Conservation (phyloP, 2,888 invertebrate species). For the Clitarchus hookeri region DNA sequence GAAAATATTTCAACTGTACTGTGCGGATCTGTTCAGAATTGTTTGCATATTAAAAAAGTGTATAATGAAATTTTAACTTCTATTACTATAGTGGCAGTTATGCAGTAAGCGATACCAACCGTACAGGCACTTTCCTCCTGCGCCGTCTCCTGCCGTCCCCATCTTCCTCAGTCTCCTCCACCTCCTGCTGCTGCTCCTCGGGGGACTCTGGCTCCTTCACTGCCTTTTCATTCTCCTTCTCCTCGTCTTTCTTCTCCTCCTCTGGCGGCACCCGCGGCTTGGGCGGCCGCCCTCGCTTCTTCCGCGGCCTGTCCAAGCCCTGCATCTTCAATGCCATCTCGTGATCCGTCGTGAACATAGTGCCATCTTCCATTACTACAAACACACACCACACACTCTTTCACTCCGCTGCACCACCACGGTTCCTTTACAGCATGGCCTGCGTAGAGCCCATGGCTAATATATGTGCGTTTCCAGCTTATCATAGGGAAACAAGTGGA, state of each 20-base stretch:
- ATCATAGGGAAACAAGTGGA: too few relatives aligned
- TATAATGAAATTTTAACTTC: too few relatives aligned
- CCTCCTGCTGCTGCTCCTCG: conserved; percentile 47
- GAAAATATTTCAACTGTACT: too few relatives aligned
- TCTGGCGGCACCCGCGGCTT: conserved; percentile 55
- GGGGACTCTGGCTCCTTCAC: conserved; percentile 45
- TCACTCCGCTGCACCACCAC: conserved; percentile 40
- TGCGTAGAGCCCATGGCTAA: not conserved
- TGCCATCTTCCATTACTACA: conserved; percentile 64
- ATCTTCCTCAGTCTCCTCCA: conserved; percentile 53
- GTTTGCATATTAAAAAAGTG: too few relatives aligned
- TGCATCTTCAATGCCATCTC: conserved; percentile 66
- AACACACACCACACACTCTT: not conserved
- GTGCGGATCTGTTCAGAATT: too few relatives aligned
- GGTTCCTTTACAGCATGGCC: not conserved
- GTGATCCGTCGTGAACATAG: conserved; percentile 68
- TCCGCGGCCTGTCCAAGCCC: conserved; percentile 67
- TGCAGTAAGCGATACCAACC: conserved; percentile 45
- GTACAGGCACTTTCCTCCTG: conserved; percentile 67
- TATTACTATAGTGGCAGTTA: too few relatives aligned
- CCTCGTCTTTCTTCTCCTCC: conserved; percentile 46
- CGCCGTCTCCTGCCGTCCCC: conserved; percentile 64
- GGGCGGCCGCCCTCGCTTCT: conserved; percentile 72
- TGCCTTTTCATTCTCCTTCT: conserved; percentile 43
- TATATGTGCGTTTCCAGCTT: not conserved